A percentile compares a stretch with the other conserved stretches of the same genome.
Conservation (phyloP, 2,113 vertebrate species). For the Stigmatopora nigra region DNA sequence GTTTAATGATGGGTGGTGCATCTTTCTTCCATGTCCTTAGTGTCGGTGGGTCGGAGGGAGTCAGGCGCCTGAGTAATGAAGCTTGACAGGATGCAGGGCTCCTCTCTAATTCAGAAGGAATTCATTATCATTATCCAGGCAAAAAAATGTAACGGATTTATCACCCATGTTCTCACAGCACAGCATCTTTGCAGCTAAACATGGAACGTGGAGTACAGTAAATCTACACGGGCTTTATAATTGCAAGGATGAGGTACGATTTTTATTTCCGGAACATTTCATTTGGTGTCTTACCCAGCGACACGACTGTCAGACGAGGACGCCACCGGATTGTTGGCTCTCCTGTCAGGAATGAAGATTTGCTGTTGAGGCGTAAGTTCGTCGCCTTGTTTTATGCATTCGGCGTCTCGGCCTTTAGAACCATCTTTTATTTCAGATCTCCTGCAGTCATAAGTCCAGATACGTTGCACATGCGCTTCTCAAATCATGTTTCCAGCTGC, state of each 20-base stretch:
- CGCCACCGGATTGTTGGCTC: conserved; percentile 31
- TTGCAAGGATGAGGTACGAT: conserved; percentile 49
- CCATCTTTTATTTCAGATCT: conserved; percentile 41
- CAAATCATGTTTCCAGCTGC: conserved; percentile 67
- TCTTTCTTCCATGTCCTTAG: conserved; percentile 43
- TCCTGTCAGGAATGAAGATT: conserved; percentile 49
- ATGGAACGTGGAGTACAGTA: conserved; percentile 48
- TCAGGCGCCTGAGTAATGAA: conserved; percentile 70
- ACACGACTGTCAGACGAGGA: conserved; percentile 34
- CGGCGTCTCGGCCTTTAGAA: conserved; percentile 26
- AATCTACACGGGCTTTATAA: conserved; percentile 53
- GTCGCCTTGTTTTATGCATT: conserved; percentile 30
- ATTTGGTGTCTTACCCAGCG: conserved; percentile 51
- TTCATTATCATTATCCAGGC: conserved; percentile 46
- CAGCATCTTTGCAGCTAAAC: conserved; percentile 47
- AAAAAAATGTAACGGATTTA: conserved; percentile 44
- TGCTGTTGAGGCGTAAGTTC: conserved; percentile 30
- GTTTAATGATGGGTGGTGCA: conserved; percentile 33
- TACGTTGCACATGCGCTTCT: conserved; percentile 44
- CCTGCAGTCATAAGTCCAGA: conserved; percentile 39
- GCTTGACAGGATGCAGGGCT: conserved; percentile 39
- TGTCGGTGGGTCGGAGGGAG: conserved; percentile 42
- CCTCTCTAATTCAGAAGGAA: conserved; percentile 58
- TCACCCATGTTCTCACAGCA: conserved; percentile 44
- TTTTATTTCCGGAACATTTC: conserved; percentile 43